These are phyloP conservation scores for Cephalopterus ornatus DNA, from an alignment of 2,113 vertebrate genomes.

Conservation along the genomic window DNA sequence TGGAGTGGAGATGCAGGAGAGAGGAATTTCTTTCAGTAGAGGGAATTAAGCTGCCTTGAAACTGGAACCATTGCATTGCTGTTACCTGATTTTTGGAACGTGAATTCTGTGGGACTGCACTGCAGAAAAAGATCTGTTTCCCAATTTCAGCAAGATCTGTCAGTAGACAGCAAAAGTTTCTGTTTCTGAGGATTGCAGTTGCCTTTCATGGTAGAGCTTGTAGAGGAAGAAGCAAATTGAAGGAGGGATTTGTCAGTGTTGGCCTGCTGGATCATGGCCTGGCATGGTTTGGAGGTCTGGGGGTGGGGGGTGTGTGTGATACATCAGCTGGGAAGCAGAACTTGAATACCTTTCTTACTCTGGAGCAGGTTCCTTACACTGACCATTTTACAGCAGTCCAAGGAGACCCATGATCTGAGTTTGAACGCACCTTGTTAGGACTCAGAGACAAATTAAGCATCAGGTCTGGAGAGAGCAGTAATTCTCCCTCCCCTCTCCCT, in stretches of 20 bases:
- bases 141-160: neutral
- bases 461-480: neutral
- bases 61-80: neutral
- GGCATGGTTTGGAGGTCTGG: neutral
- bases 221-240: neutral
- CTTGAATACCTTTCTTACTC: neutral
- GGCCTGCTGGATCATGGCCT: neutral
- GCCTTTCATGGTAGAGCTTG: neutral
- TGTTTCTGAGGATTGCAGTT: neutral
- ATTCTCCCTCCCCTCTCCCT: accelerated
- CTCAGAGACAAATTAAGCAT: neutral
- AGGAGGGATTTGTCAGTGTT: neutral
- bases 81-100: neutral
- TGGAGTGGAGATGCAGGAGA: neutral
- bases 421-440: neutral
- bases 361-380: neutral
- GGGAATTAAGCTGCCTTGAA: neutral
- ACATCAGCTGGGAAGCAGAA: neutral
- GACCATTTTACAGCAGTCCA: neutral
- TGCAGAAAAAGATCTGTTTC: neutral
- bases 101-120: neutral
- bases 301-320: no score
- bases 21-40: neutral
- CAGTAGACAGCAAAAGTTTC: neutral
- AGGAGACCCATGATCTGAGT: neutral